Evolutionary conservation across 2,797 vertebrate species (phyloP).

Genomic region (Xiphophorus birchmanni): DNA sequence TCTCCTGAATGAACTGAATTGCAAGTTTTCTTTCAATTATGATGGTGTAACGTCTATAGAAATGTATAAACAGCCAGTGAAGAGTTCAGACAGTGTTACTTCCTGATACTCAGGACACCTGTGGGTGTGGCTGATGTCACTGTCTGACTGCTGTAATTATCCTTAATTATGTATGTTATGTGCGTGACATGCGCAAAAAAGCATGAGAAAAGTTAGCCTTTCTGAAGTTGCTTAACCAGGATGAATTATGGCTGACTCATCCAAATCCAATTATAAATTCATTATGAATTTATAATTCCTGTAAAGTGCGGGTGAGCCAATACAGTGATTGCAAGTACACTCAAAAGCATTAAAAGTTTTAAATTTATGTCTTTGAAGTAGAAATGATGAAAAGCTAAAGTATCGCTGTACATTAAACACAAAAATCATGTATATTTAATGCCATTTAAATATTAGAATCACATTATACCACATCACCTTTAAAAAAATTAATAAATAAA

Average conservation of each 20-base stretch:
- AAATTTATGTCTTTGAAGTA: background rate
- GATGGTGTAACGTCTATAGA: constrained; percentile 73
- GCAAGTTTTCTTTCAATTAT: constrained; percentile 48
- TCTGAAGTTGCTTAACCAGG: background rate
- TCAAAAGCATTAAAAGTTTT: background rate
- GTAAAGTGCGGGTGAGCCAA: background rate
- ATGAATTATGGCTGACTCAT: background rate
- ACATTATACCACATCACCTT: too few species aligned
- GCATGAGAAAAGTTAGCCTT: constrained; percentile 4
- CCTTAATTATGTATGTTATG: constrained; percentile 34
- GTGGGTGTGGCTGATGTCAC: constrained; percentile 55
- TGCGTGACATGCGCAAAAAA: constrained; percentile 19
- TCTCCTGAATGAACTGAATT: constrained; percentile 45
- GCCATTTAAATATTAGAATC: too few species aligned
- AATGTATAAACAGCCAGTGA: constrained; percentile 38
- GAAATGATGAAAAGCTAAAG: background rate
- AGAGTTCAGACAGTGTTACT: constrained; percentile 32
- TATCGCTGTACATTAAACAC: background rate
- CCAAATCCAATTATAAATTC: background rate
- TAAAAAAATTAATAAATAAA: too few species aligned
- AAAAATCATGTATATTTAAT: too few species aligned
- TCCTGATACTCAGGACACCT: constrained; percentile 46
- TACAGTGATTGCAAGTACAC: background rate
- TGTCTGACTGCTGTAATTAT: constrained; percentile 54
- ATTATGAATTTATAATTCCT: background rate